phyloP scores from a whole-genome alignment of 2,888 invertebrate species.

The Drosophila mercatorum region DNA sequence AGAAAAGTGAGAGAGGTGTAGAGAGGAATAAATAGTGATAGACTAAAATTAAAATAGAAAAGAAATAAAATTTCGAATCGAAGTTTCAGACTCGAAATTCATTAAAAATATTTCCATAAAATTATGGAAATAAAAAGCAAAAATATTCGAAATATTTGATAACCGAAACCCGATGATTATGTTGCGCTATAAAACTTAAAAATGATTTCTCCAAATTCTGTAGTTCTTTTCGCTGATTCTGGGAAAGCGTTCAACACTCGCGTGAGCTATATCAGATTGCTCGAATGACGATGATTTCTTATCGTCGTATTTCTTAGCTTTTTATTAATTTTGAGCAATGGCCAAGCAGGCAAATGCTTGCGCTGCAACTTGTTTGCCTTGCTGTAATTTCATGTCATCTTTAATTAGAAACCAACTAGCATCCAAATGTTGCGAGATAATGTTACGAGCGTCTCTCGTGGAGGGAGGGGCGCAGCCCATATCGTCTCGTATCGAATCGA shows the following conservation, averaged over 20 bases:
- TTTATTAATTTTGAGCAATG: conserved; percentile 6
- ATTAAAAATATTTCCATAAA: background rate
- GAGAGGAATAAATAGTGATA: background rate
- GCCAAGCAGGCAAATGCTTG: background rate
- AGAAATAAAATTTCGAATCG: background rate
- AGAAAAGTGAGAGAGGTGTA: background rate
- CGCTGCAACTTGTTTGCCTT: conserved; percentile 2
- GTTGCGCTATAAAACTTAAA: background rate
- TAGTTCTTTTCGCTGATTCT: background rate
- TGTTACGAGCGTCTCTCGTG: conserved; percentile 12
- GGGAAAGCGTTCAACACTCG: conserved; percentile 5
- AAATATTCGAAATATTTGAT: background rate
- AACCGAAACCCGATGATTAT: background rate
- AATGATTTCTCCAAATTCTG: background rate
- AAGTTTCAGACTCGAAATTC: background rate
- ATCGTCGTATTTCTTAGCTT: background rate
- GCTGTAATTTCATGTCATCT: conserved; percentile 23
- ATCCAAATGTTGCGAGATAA: conserved; percentile 13
- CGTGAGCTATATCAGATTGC: conserved; percentile 28
- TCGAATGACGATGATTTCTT: background rate
- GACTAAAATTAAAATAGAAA: too few relatives aligned
- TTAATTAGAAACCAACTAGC: conserved; percentile 16
- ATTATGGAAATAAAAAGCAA: background rate
- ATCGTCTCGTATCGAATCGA: conserved; percentile 8
- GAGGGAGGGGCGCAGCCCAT: background rate